A percentile compares a stretch with the other conserved stretches of the same genome.
Conservation (phyloP, 1,140 invertebrate species). For the Holcopasites calliopsidis region DNA sequence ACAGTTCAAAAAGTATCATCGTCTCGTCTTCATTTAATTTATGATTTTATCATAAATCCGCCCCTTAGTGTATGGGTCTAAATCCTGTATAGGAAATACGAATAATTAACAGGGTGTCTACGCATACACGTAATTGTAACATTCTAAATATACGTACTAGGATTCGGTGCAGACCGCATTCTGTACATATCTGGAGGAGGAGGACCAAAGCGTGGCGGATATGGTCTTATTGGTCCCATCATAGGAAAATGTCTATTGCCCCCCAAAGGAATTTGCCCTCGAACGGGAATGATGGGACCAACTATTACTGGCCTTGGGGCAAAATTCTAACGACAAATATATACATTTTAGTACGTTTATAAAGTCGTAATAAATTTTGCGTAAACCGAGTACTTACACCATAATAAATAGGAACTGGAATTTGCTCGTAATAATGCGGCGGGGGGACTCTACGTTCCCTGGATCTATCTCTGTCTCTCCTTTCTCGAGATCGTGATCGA, state of each 20-base stretch:
- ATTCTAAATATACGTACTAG: slow-evolving; percentile 42
- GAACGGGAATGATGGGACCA: slow-evolving; percentile 54
- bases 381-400: too few relatives aligned
- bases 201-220: slow-evolving; percentile 56
- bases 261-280: slow-evolving; percentile 50
- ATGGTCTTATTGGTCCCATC: slow-evolving; percentile 52
- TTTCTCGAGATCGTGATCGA: slow-evolving; percentile 37
- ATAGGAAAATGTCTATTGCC: slow-evolving; percentile 47
- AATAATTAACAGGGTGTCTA: background rate
- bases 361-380: background rate
- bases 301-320: slow-evolving; percentile 59
- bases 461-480: slow-evolving; percentile 38
- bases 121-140: background rate
- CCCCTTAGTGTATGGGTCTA: slow-evolving; percentile 43
- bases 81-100: slow-evolving; percentile 45
- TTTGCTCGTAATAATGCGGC: slow-evolving; percentile 47
- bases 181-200: slow-evolving; percentile 51
- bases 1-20: background rate
- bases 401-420: too few relatives aligned
- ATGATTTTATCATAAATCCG: slow-evolving; percentile 3
- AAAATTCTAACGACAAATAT: slow-evolving; percentile 47
- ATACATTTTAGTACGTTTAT: background rate
- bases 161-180: slow-evolving; percentile 47
- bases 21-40: slow-evolving; percentile 1
- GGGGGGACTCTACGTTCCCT: slow-evolving; percentile 46